Base-by-base conservation (phyloP, 2,113 vertebrate genomes). In the Rhynchomys soricoides region DNA sequence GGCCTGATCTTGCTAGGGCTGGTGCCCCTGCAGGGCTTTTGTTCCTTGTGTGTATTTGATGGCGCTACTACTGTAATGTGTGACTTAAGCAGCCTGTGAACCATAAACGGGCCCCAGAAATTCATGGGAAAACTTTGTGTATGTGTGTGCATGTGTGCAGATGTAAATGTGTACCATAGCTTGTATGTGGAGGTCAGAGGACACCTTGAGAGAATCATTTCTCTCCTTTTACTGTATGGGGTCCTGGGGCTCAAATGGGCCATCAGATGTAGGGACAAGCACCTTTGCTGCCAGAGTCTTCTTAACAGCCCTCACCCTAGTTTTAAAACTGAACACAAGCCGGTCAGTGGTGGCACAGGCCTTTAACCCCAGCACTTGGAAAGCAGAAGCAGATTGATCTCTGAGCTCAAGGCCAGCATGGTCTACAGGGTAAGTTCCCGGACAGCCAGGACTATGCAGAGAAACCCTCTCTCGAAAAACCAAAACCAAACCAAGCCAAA, bases 41-140 rank as follows among this genome's bases (percentile, higher is more conserved):
- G 96, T 98, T 98, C 98, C 98, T 98, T 99, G 98, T 98, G 99
- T 98, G 97, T 98, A 97, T 83, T 94, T 96, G 94, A 97, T 81
- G 95, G 97, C 98, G 87, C 95, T 96, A 96, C 98, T 99, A 97
- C 98, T 98, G 97, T 98, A 98, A 98, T 48, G 95, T 97, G 97
- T 96, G 97, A 95, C 87, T 96, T 97, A 92, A 97, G 89, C 96
- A 91, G 91, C 96, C 98, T 98, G 97, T 98, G 98, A 98, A 98
- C 97, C 98, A 97, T 98, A 98, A 96, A 98, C 96, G 97, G 97
- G 95, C 94, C 52, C 98, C 86, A 88, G 96, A 95, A 98, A 97
- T 96, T 97, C 94, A 62, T 96, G 96, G 73, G 4, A 13, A 81
- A 81, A 12, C 21, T 34, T 10, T 57, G 45, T 50, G 13, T 31